A percentile compares a stretch with the other conserved stretches of the same genome.
phyloP scores from a whole-genome alignment of 2,113 vertebrate genomes.

The Carassius auratus region DNA sequence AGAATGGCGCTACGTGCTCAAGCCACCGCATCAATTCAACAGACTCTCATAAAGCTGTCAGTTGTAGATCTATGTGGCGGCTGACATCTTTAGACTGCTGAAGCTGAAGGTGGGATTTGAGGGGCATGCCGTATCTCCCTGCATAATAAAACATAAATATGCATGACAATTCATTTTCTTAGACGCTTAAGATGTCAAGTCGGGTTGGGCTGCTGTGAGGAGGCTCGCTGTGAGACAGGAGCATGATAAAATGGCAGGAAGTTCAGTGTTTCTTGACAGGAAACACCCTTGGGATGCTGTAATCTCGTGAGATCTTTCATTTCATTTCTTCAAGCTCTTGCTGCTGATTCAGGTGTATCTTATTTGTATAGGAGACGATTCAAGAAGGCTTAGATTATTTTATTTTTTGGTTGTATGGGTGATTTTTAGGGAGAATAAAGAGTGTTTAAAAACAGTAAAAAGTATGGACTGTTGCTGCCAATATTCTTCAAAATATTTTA shows the following conservation, averaged over 20 bases:
- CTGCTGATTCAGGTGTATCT: background rate
- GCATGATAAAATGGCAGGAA: background rate
- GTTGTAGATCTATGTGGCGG: constrained; percentile 15
- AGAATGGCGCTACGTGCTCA: background rate
- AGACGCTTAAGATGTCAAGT: constrained; percentile 41
- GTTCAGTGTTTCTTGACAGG: constrained; percentile 34
- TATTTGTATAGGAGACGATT: background rate
- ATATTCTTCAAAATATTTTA: background rate
- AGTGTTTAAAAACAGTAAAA: background rate
- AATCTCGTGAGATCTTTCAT: background rate
- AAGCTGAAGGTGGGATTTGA: constrained; percentile 20
- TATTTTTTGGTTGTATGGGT: no score
- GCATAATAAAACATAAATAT: constrained; percentile 57
- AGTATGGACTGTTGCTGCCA: background rate
- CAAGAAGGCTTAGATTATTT: background rate
- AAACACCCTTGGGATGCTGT: background rate
- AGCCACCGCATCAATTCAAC: background rate
- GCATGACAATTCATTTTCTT: constrained; percentile 53
- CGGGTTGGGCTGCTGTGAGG: background rate
- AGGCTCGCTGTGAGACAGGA: background rate
- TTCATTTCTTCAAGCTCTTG: background rate
- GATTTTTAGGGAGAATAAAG: background rate
- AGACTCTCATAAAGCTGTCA: constrained; percentile 26
- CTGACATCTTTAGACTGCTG: constrained; percentile 32
- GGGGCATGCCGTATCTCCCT: constrained; percentile 32